Conservation (phyloP, 2,797 vertebrate genomes). For the Amblyopsis hoosieri region DNA sequence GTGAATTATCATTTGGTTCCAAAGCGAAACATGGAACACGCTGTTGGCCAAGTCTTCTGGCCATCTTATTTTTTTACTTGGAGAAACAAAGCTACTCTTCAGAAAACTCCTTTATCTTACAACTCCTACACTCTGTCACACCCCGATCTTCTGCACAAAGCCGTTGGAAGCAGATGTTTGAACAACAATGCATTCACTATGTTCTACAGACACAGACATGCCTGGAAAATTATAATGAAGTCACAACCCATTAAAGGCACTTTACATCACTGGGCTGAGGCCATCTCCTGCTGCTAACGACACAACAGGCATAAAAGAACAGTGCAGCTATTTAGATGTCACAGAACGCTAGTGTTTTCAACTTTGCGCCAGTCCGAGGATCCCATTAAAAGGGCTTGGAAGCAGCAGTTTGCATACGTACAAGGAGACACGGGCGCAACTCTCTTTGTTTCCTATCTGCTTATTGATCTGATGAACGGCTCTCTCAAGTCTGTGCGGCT, state of each 20-base stretch:
- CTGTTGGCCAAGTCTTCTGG: constrained; percentile 2
- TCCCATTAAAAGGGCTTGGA: constrained; percentile 42
- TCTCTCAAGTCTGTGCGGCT: constrained; percentile 24
- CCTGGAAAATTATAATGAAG: constrained; percentile 48
- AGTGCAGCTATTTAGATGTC: constrained; percentile 53
- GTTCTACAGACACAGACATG: constrained; percentile 36
- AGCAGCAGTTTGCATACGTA: constrained; percentile 24
- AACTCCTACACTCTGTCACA: constrained; percentile 61
- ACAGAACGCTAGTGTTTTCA: constrained; percentile 58
- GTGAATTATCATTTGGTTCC: constrained; percentile 10
- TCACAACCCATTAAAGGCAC: constrained; percentile 58
- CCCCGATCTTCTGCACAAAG: constrained; percentile 58
- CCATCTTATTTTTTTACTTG: constrained; percentile 8
- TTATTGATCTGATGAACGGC: constrained; percentile 22
- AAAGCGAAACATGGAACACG: constrained; percentile 48
- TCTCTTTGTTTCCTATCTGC: constrained; percentile 46
- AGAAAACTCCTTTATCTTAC: constrained; percentile 30
- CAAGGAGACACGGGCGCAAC: constrained; percentile 44
- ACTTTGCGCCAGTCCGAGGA: constrained; percentile 39
- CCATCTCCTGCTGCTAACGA: constrained; percentile 37
- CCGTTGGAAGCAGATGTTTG: constrained; percentile 42
- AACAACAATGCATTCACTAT: constrained; percentile 59
- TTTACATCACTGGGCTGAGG: constrained; percentile 34
- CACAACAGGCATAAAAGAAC: constrained; percentile 30
- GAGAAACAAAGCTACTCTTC: constrained; percentile 53